These are phyloP conservation scores for Pycnonotus jocosus DNA, from an alignment of 2,113 vertebrate species.

Conservation along the genomic window DNA sequence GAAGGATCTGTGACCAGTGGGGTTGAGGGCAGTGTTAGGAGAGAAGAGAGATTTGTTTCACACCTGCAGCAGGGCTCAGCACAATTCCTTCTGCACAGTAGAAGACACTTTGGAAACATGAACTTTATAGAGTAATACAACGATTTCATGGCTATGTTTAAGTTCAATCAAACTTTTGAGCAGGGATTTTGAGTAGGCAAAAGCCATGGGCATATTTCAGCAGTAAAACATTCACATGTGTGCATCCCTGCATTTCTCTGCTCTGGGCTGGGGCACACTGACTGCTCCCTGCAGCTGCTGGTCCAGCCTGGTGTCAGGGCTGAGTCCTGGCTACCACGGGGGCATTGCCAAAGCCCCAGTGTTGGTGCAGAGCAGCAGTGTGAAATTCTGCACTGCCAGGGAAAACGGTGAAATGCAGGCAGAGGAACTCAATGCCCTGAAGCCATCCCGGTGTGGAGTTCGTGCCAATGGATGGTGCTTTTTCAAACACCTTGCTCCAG, in stretches of 20 bases:
- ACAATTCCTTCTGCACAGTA: background rate
- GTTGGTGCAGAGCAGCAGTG: rapidly evolving
- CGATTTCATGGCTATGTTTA: background rate
- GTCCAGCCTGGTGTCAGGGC: rapidly evolving
- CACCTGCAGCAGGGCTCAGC: background rate
- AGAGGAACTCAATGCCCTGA: rapidly evolving
- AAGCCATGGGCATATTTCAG: background rate
- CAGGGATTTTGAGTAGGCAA: background rate
- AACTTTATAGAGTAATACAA: background rate
- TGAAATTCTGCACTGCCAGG: background rate
- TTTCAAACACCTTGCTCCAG: background rate
- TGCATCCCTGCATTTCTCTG: background rate
- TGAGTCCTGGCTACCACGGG: background rate
- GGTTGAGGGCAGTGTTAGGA: background rate
- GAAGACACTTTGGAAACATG: background rate
- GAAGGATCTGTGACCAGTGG: background rate
- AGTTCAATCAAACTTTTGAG: background rate
- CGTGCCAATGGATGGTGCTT: background rate
- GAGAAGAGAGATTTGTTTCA: background rate
- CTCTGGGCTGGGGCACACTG: background rate
- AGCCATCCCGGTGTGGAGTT: background rate
- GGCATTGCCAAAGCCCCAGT: background rate
- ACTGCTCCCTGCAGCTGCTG: background rate
- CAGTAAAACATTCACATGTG: background rate
- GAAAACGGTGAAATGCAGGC: background rate